Base-by-base conservation (phyloP, 1,140 invertebrate species). In the Ylistrum balloti region DNA sequence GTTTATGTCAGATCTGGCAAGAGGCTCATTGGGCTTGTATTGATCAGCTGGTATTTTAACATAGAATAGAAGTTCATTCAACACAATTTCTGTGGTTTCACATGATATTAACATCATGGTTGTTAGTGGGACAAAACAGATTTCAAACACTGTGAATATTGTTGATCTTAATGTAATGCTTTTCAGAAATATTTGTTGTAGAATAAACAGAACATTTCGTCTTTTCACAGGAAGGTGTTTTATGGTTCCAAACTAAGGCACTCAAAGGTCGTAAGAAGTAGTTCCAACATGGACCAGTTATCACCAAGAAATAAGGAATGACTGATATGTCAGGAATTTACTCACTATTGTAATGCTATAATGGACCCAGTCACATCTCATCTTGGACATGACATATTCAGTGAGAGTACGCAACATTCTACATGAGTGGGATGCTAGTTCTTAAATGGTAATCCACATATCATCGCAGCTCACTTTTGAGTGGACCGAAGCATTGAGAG, bases 151-250 rank as follows among this genome's bases (percentile, higher is more conserved):
- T n/a, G n/a, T n/a, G n/a, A n/a, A n/a, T n/a, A n/a, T n/a, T n/a
- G n/a, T n/a, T n/a, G n/a, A n/a, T n/a, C n/a, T n/a, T n/a, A n/a
- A n/a, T n/a, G n/a, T n/a, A n/a, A n/a, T n/a, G n/a, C n/a, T n/a
- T n/a, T n/a, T n/a, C n/a, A n/a, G n/a, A n/a, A n/a, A n/a, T n/a
- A n/a, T n/a, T n/a, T n/a, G n/a, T n/a, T n/a, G n/a, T n/a, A n/a
- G 10, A 45, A 17, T 45, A 13, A 45, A 45, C 41, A 45, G 20
- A 45, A 45, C n/a, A n/a, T 89, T 88, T 74, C 56, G 9, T 91
- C 33, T 11, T 48, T 41, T 87, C 87, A 22, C 88, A 91, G 91
- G 91, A 91, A 38, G 91, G 91, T n/a, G 86, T 91, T 86, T 45
- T 86, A 33, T 91, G 91, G 91, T 28, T 74, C 22, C 45, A 48